These are phyloP conservation scores for Trematomus bernacchii DNA, from an alignment of 2,797 vertebrate genomes.

Conservation along the genomic window DNA sequence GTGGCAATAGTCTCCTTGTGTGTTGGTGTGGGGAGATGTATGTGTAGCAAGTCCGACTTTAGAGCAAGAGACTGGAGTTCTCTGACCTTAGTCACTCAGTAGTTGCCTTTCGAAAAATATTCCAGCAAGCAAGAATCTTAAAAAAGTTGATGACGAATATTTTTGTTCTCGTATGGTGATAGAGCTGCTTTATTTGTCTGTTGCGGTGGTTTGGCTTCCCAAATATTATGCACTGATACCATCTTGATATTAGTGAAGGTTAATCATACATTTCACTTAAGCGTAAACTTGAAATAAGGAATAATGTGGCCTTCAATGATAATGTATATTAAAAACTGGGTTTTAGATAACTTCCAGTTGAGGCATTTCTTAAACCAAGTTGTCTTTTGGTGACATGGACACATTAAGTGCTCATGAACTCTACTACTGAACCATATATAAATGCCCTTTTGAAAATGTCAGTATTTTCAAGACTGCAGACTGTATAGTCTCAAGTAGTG, in stretches of 20 bases:
- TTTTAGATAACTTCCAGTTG: not conserved
- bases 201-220: not conserved
- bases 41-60: not conserved
- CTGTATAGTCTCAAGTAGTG: conserved; percentile 17
- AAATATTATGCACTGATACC: not conserved
- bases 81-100: not conserved
- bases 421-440: not conserved
- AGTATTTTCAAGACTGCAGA: not conserved
- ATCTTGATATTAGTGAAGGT: not conserved
- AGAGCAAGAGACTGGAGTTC: not conserved
- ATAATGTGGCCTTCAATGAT: not conserved
- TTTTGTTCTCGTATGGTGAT: not conserved
- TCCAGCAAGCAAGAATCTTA: not conserved
- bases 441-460: not conserved
- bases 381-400: not conserved
- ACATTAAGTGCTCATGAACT: not conserved
- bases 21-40: not conserved
- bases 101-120: not conserved
- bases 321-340: too few species aligned
- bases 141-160: not conserved
- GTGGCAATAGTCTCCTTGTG: not conserved
- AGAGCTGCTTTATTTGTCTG: not conserved
- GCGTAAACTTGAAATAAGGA: not conserved
- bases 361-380: not conserved
- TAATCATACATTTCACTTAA: not conserved